Evolutionary conservation across 1,140 invertebrate genomes (phyloP), one percentile per base, ranked within the genome.

Genomic region (Drosophila neocordata): DNA sequence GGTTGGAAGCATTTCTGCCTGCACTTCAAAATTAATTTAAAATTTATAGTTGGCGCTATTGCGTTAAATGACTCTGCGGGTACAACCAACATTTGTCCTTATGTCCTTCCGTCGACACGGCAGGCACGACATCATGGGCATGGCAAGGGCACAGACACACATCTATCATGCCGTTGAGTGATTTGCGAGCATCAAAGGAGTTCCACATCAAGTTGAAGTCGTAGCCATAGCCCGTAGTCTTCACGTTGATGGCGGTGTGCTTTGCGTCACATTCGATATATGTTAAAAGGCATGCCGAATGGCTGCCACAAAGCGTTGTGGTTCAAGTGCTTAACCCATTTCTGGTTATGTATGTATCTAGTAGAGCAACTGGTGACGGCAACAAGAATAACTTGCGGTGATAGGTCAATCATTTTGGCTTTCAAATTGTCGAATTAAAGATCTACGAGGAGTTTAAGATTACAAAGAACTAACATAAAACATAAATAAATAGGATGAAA

Each of bases 21-120:
- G 70, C 79, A 83, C 79, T 85, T 85, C 82, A 85, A 85, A 85
- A 85, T 85, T 85, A 85, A 85, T 85, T 85, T 85, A 87, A 85
- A 85, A 85, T 85, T 85, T 85, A 85, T 85, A 85, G 81, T 87
- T 87, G 81, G 78, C 68, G 78, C 81, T 85, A 78, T 85, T 87
- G 81, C 81, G 82, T 85, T 85, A 82, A 85, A 85, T 84, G 81
- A 78, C 66, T 78, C 65, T 75, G 78, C 62, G 81, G 74, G 62
- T 35, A 52, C 24, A 65, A 35, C 27, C 15, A 56, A 56, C 31
- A 34, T 35, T 56, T 34, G 53, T 56, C 53, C 53, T 56, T 56
- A 56, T 34, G 27, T 56, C 53, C 53, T 56, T 34, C 53, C 53
- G 31, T 56, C 53, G 22, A 20, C 31, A 27, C 11, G n/a, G 53